These are phyloP conservation scores for Jaculus jaculus DNA, from an alignment of 2,113 vertebrate species.

Conservation along the genomic window DNA sequence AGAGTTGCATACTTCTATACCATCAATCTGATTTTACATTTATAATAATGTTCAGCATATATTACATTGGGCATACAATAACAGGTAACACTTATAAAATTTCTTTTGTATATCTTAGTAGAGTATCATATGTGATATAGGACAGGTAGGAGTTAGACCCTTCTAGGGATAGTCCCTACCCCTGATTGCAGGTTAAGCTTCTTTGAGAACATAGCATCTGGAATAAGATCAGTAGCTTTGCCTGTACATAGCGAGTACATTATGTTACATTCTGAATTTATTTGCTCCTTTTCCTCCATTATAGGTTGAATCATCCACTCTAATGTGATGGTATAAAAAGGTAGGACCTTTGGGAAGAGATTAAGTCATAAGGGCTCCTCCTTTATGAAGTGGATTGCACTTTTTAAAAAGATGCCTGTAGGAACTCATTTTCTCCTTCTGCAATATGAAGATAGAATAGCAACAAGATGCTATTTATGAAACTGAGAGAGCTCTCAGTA, in stretches of 20 bases:
- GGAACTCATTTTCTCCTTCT: neutral
- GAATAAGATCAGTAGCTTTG: neutral
- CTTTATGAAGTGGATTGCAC: neutral
- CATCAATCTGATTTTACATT: neutral
- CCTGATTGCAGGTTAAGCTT: neutral
- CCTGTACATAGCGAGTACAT: neutral
- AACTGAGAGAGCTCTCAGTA: neutral
- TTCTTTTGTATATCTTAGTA: neutral
- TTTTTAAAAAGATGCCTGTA: neutral
- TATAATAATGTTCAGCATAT: neutral
- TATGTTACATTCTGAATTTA: neutral
- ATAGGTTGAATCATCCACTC: neutral
- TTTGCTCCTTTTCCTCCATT: neutral
- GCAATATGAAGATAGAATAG: neutral
- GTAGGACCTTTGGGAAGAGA: neutral
- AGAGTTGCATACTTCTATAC: neutral
- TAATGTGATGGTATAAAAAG: neutral
- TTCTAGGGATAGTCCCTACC: neutral
- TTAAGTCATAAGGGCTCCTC: neutral
- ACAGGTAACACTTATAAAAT: neutral
- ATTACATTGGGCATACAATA: neutral
- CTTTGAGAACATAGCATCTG: constrained; percentile 5
- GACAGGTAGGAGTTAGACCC: neutral
- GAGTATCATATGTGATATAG: neutral
- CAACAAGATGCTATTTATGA: neutral